These are phyloP conservation scores for Agraylea sexmaculata DNA, from an alignment of 1,140 invertebrate genomes.

Conservation along the genomic window DNA sequence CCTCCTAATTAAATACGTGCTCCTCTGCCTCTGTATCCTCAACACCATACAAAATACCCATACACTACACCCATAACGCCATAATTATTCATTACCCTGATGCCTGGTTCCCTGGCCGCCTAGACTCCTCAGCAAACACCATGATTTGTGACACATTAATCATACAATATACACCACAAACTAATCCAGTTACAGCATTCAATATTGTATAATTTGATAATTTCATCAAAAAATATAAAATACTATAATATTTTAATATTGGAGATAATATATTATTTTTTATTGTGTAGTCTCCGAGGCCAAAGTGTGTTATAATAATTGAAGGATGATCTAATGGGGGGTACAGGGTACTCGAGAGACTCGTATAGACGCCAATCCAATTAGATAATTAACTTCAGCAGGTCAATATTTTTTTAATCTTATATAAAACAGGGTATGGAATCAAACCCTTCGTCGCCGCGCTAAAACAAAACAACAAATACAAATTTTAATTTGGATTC, in stretches of 20 bases:
- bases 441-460: neutral
- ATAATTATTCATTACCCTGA: neutral
- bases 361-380: conserved; percentile 18
- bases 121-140: too few relatives aligned
- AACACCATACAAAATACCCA: conserved; percentile 2
- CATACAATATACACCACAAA: too few relatives aligned
- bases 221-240: too few relatives aligned
- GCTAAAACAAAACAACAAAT: neutral
- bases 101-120: neutral
- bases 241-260: too few relatives aligned
- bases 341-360: conserved; percentile 9
- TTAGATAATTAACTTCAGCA: conserved; percentile 20
- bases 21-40: conserved; percentile 6
- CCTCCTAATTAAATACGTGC: conserved; percentile 23
- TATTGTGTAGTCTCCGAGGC: too few relatives aligned
- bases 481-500: too few relatives aligned
- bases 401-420: neutral
- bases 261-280: too few relatives aligned
- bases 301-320: too few relatives aligned
- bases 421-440: neutral
- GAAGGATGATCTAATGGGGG: too few relatives aligned
- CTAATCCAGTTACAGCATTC: too few relatives aligned
- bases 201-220: too few relatives aligned
- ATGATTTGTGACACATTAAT: too few relatives aligned
- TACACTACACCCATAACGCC: conserved; percentile 2